phyloP scores from a whole-genome alignment of 2,797 vertebrate species.

The Sebastes miniatus region DNA sequence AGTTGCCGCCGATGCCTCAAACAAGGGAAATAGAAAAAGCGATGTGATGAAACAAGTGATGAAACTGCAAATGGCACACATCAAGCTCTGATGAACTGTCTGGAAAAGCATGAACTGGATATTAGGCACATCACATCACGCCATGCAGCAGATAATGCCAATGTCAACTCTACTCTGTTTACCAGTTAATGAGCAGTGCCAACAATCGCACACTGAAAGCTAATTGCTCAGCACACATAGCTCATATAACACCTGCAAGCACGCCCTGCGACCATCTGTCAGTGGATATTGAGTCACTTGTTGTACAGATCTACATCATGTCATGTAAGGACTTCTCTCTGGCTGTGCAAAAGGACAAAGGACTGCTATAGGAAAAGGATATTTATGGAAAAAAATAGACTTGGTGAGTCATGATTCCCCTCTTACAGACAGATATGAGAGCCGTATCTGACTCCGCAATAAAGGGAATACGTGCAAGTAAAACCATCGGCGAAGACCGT shows the following conservation, averaged over 20 bases:
- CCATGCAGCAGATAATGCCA: background rate
- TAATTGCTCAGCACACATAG: background rate
- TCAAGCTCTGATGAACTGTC: background rate
- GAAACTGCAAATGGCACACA: background rate
- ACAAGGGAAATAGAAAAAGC: background rate
- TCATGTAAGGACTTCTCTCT: background rate
- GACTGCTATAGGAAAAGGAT: background rate
- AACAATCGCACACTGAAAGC: background rate
- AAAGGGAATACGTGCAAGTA: slow-evolving; percentile 3
- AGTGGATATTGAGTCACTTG: background rate
- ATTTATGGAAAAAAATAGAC: background rate
- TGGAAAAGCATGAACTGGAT: background rate
- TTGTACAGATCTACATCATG: background rate
- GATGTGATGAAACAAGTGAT: background rate
- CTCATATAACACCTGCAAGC: background rate
- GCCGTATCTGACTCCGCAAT: background rate
- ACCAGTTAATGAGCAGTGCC: background rate
- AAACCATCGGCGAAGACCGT: slow-evolving; percentile 39
- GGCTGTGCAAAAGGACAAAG: background rate
- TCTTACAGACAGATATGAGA: background rate
- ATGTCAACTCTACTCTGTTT: background rate
- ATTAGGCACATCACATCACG: background rate
- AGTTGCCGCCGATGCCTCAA: background rate
- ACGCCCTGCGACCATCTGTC: background rate
- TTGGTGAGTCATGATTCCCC: background rate